Conservation (phyloP, 2,797 vertebrate species). For the Pseudocheirus occidentalis region DNA sequence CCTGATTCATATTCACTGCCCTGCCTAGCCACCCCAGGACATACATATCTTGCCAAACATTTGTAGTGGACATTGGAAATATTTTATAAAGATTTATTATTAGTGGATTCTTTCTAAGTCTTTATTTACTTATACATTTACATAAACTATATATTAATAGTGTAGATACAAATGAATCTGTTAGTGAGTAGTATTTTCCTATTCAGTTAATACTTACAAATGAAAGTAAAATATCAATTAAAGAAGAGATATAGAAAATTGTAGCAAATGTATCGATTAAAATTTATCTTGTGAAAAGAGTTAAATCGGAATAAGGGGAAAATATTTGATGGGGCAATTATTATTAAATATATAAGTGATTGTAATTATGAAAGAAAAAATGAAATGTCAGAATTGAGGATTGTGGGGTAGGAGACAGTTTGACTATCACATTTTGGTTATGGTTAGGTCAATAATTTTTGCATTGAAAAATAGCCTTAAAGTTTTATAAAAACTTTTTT, state of each 20-base stretch:
- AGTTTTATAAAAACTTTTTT: not conserved
- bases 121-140: not conserved
- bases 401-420: not conserved
- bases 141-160: not conserved
- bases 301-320: not conserved
- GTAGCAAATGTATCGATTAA: not conserved
- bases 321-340: not conserved
- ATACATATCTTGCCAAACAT: not conserved
- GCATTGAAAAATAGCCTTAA: not conserved
- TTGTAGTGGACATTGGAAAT: not conserved
- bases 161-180: not conserved
- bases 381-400: not conserved
- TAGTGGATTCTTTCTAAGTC: not conserved
- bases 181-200: not conserved
- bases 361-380: not conserved
- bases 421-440: not conserved
- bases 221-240: not conserved
- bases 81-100: not conserved
- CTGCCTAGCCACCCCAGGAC: too few relatives aligned
- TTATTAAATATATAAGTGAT: not conserved
- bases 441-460: not conserved
- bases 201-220: not conserved
- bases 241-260: not conserved
- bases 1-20: too few relatives aligned
- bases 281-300: not conserved